Conservation (phyloP, 2,888 invertebrate species). For the Rhagonycha fulva region DNA sequence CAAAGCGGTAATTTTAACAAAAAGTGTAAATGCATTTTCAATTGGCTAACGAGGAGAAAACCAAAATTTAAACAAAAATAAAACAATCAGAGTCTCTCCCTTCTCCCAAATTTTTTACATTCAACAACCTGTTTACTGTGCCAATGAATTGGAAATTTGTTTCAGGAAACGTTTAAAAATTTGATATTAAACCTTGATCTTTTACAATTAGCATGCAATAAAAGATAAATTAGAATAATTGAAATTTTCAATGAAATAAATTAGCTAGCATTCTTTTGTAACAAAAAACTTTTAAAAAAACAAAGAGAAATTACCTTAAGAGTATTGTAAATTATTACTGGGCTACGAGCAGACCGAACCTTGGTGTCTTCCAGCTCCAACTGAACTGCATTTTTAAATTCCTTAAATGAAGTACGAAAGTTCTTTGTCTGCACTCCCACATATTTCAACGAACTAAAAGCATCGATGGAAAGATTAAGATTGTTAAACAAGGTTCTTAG, state of each 20-base stretch:
- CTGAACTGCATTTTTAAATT: slow-evolving; percentile 62
- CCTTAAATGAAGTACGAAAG: slow-evolving; percentile 63
- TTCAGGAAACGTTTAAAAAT: background rate
- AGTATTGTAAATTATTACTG: slow-evolving; percentile 68
- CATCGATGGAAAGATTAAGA: slow-evolving; percentile 66
- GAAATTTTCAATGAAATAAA: background rate
- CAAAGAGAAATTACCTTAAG: slow-evolving; percentile 59
- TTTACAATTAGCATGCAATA: background rate
- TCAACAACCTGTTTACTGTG: background rate
- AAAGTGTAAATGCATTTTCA: too few species aligned
- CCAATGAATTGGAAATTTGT: background rate
- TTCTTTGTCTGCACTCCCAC: slow-evolving; percentile 64
- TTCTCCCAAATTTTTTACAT: too few species aligned
- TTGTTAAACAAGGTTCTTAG: slow-evolving; percentile 65
- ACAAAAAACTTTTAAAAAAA: background rate
- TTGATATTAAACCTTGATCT: background rate
- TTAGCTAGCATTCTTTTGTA: background rate
- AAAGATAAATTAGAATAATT: background rate
- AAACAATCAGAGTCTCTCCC: too few species aligned
- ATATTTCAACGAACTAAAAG: slow-evolving; percentile 73
- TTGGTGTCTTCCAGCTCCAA: slow-evolving; percentile 69
- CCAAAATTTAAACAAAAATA: too few species aligned
- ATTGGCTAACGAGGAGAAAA: too few species aligned
- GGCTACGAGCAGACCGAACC: slow-evolving; percentile 71
- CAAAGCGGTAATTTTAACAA: too few species aligned